Conservation (phyloP, 1,140 invertebrate species). For the Bombus pascuorum region DNA sequence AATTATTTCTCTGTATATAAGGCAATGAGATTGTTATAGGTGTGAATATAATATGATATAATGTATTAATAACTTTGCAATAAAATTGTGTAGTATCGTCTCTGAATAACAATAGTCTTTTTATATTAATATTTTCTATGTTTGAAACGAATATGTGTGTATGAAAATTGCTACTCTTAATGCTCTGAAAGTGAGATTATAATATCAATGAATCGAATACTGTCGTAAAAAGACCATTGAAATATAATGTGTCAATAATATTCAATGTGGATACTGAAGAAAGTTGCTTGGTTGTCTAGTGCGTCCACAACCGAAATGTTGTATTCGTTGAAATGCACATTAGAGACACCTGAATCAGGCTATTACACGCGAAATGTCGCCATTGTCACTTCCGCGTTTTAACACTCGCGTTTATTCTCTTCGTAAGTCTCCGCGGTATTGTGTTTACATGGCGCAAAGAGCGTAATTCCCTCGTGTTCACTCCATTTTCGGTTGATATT, state of each 20-base stretch:
- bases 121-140: too few species aligned
- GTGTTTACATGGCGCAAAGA: background rate
- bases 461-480: background rate
- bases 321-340: slow-evolving; percentile 24
- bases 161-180: too few species aligned
- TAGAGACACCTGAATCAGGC: slow-evolving; percentile 27
- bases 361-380: slow-evolving; percentile 22
- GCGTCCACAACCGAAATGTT: background rate
- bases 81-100: too few species aligned
- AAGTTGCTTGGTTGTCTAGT: slow-evolving; percentile 20
- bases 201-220: background rate
- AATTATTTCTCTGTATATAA: too few species aligned
- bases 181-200: background rate
- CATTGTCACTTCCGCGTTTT: slow-evolving; percentile 19
- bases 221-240: background rate
- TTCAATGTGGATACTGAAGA: background rate
- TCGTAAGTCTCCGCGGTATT: background rate
- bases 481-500: background rate
- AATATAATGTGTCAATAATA: background rate
- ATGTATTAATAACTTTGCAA: too few species aligned
- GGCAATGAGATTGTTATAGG: too few species aligned
- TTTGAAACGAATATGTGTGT: too few species aligned
- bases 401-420: slow-evolving; percentile 2
- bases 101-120: too few species aligned
- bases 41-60: too few species aligned